Evolutionary conservation across 2,888 invertebrate species (phyloP).

Genomic region (Pterostichus madidus): DNA sequence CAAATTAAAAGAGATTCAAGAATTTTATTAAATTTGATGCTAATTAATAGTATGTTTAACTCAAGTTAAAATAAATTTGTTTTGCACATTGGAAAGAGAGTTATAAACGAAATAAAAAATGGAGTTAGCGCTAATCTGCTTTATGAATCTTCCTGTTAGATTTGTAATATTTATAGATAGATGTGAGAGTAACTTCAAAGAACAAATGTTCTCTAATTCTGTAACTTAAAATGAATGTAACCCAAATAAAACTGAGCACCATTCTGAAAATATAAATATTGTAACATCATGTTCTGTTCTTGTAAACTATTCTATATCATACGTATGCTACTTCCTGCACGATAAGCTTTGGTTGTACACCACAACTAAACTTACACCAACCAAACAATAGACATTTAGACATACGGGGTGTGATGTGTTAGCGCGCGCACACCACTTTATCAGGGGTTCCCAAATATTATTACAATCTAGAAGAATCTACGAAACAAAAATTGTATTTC

Average conservation of each 20-base stretch:
- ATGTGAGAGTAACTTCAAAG: no score
- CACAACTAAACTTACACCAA: conserved; percentile 49
- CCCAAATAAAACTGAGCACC: no score
- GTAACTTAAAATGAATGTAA: background rate
- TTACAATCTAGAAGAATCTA: background rate
- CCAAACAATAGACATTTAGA: conserved; percentile 2
- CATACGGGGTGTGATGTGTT: conserved; percentile 29
- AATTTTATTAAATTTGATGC: no score
- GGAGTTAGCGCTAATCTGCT: no score
- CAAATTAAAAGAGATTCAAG: no score
- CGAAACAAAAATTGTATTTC: background rate
- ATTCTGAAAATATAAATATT: background rate
- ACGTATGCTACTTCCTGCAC: conserved; percentile 51
- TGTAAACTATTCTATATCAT: conserved; percentile 14
- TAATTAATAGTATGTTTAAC: no score
- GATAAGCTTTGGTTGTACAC: conserved; percentile 29
- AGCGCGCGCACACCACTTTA: conserved; percentile 48
- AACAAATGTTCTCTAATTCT: background rate
- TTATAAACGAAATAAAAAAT: no score
- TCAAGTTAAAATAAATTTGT: no score
- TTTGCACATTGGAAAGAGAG: no score
- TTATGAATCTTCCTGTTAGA: no score
- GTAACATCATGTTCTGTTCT: conserved; percentile 6
- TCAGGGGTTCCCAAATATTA: conserved; percentile 20
- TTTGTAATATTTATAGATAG: no score